Evolutionary conservation across 2,797 vertebrate genomes (phyloP), one percentile per base, ranked within the genome.

Genomic region (Rousettus madagascariensis): DNA sequence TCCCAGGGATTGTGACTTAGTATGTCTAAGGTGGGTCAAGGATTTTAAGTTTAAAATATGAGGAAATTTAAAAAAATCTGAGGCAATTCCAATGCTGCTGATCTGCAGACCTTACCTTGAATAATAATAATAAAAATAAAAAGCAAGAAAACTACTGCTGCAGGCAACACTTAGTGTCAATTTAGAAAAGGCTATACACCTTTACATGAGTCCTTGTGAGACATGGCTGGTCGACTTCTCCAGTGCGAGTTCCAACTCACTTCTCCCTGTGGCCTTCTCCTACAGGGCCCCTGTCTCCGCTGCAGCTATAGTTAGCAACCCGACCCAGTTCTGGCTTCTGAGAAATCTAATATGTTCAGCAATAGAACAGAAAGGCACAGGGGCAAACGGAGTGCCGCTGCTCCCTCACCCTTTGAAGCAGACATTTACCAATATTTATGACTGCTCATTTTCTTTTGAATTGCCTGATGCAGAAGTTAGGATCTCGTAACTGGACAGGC

Each of bases 21-120:
- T 66, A 28, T 24, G 24, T 68, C 33, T 20, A 43, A 17, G 8
- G 7, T 38, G 49, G 13, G 12, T 28, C 51, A 17, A 75, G 28
- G 33, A 68, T 33, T 77, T 33, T 53, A 65, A 83, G 13, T 87
- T 28, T 68, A 69, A 82, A 92, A 61, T 61, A 61, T 36, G 28
- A 87, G 19, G 26, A 57, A 5, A 1, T 46, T 30, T 46, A 28
- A 49, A 49, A 10, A 72, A 65, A 74, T 49, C 15, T 24, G 28
- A 75, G 36, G 41, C 15, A 66, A 33, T 75, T 91, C 38, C 57
- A 8, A 43, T 59, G n/a, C 7, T 41, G 19, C 57, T 13, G 49
- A 28, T 69, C 51, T 87, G 26, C 51, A 72, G 69, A 74, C n/a
- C 2, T 63, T 15, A 30, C 8, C 26, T 66, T 66, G 16, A 82